Base-by-base conservation (phyloP, 2,888 invertebrate species). In the Argynnis bischoffii region DNA sequence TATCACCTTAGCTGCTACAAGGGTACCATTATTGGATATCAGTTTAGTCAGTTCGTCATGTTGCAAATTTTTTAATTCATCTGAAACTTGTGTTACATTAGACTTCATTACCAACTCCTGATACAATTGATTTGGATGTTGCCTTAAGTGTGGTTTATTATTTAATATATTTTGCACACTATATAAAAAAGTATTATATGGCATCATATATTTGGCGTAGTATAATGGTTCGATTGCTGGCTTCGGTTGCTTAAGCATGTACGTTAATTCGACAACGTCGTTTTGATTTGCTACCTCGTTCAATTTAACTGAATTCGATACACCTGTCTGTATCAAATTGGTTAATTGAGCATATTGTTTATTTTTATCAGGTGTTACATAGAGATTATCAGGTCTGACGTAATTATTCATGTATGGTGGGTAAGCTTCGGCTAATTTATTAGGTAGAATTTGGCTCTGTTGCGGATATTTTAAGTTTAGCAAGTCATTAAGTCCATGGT, bases 131-230 rank as follows among this genome's bases (percentile, higher is more conserved):
- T 67, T 68, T 0, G 84, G 84, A 60, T 83, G 69, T 0, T 69
- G 66, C 63, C 76, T 79, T 13, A 86, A 65, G 46, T 77, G 53
- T 5, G 86, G 84, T 48, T 81, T 79, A 21, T 70, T 70, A 15
- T 61, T 11, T 6, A 85, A 48, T 47, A 87, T 61, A 16, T 76
- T 72, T 46, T 79, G 72, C 26, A 82, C 67, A 31, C 79, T 81
- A 0, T 74, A 66, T 15, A 86, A 57, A 60, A 87, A 88, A 0
- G 73, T 74, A 6, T 73, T 51, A 59, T 85, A 85, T 13, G 89
- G 88, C 18, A 89, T 70, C 68, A 79, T 81, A 60, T 87, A 89
- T 77, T 88, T 89, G 0, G 89, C 83, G 67, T 83, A 88, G 73
- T 85, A 86, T 11, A 79, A 76, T 3, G 88, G 85, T 51, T 84